Evolutionary conservation across 2,888 invertebrate species (phyloP).

Genomic region (Arrhopalites spinosus): DNA sequence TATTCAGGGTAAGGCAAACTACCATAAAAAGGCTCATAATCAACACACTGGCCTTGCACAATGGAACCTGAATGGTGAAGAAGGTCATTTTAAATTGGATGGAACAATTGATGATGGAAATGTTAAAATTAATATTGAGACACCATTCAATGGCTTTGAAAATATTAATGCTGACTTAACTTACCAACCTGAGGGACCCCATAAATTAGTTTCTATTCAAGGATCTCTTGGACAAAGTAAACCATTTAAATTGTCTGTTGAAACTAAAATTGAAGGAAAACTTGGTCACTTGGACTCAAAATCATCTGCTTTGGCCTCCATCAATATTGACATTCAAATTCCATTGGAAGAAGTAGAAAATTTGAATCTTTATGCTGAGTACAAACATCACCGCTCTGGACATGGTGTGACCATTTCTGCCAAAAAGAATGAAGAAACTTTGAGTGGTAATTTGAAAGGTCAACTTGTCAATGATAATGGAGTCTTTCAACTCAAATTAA

Average conservation of each 20-base stretch:
- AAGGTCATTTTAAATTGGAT: conserved; percentile 31
- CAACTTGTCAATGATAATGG: not conserved
- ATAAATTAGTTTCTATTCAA: conserved; percentile 15
- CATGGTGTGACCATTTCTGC: conserved; percentile 7
- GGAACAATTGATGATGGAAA: not conserved
- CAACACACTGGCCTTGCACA: conserved; percentile 31
- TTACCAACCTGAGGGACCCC: conserved; percentile 12
- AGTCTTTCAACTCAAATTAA: conserved; percentile 24
- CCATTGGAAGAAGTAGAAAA: conserved; percentile 47
- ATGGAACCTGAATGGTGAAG: conserved; percentile 45
- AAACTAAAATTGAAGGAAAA: conserved; percentile 43
- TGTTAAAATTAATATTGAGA: conserved; percentile 10
- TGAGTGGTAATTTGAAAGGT: conserved; percentile 18
- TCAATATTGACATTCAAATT: conserved; percentile 42
- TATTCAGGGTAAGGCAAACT: conserved; percentile 34
- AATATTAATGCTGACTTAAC: not conserved
- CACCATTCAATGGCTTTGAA: conserved; percentile 8
- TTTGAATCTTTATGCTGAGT: conserved; percentile 41
- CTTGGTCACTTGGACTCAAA: conserved; percentile 35
- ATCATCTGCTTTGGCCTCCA: conserved; percentile 24
- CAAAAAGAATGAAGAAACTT: conserved; percentile 33
- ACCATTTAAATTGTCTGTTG: conserved; percentile 43
- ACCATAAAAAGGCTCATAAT: conserved; percentile 11
- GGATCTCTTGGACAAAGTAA: conserved; percentile 46
- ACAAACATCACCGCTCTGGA: conserved; percentile 29